A percentile compares a stretch with the other conserved stretches of the same genome.
These are phyloP conservation scores for Coryphaenoides rupestris DNA, from an alignment of 2,113 vertebrate species.

Conservation along the genomic window DNA sequence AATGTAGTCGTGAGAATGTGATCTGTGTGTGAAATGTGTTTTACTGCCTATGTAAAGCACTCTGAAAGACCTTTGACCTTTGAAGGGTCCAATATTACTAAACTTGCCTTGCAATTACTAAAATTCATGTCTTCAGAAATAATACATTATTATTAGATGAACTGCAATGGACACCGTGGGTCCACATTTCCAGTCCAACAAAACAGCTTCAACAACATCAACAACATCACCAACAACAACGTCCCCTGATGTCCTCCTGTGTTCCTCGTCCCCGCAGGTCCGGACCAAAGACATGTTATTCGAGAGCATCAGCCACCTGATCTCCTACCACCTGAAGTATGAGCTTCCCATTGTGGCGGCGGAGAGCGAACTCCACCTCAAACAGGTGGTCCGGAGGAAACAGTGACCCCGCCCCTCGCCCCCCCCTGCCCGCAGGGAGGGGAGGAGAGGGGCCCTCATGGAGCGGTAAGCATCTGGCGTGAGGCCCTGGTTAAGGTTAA, in stretches of 20 bases:
- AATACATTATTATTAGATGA: too few species aligned
- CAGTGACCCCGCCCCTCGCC: conserved; percentile 50
- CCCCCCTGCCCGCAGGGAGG: neutral
- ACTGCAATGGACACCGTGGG: too few species aligned
- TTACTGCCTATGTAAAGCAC: too few species aligned
- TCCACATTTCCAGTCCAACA: too few species aligned
- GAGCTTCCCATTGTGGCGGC: conserved; percentile 92
- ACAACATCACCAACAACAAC: too few species aligned
- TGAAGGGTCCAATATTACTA: neutral
- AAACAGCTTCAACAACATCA: too few species aligned
- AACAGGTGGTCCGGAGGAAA: conserved; percentile 83
- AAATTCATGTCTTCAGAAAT: too few species aligned
- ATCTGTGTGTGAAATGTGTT: too few species aligned
- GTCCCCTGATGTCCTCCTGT: neutral
- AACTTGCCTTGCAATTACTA: too few species aligned
- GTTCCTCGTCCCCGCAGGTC: conserved; percentile 71
- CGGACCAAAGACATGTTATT: conserved; percentile 96
- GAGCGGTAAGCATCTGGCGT: conserved; percentile 31
- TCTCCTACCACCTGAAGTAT: conserved; percentile 89
- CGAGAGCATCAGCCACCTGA: conserved; percentile 95
- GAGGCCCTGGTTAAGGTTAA: too few species aligned
- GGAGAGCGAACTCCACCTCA: conserved; percentile 91
- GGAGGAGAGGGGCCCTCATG: neutral
- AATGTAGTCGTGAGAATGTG: too few species aligned
- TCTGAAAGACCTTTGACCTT: neutral